Conservation (phyloP, 2,888 invertebrate genomes). For the Noctua janthe region DNA sequence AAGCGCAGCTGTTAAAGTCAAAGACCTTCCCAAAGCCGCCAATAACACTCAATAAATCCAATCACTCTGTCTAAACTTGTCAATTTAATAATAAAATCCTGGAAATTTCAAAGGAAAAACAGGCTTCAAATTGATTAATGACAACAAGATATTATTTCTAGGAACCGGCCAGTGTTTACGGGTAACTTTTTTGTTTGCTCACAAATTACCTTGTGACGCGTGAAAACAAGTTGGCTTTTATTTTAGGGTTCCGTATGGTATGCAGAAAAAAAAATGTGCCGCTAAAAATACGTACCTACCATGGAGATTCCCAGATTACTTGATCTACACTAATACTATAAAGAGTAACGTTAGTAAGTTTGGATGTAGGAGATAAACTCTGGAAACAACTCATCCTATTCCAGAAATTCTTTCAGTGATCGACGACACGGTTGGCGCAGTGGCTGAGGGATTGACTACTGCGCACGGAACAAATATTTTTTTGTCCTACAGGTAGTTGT, state of each 20-base stretch:
- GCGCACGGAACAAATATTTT: too few species aligned
- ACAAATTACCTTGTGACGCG: conserved; percentile 59
- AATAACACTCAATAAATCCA: conserved; percentile 17
- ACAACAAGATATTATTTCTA: conserved; percentile 40
- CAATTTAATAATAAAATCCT: conserved; percentile 9
- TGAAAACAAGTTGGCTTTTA: conserved; percentile 47
- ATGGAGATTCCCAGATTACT: too few species aligned
- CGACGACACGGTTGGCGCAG: too few species aligned
- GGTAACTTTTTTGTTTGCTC: conserved; percentile 54
- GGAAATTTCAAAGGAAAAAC: conserved; percentile 22
- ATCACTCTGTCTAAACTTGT: conserved; percentile 8
- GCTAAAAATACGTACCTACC: too few species aligned
- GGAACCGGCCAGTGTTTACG: conserved; percentile 39
- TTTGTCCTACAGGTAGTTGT: too few species aligned
- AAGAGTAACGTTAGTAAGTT: too few species aligned
- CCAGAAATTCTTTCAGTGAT: too few species aligned
- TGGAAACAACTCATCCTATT: too few species aligned
- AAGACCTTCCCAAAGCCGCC: background rate
- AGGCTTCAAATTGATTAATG: conserved; percentile 49
- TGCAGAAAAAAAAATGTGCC: too few species aligned
- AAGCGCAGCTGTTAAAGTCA: background rate
- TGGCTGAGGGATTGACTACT: too few species aligned
- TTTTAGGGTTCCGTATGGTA: conserved; percentile 5
- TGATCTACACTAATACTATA: too few species aligned
- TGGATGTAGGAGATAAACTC: too few species aligned